phyloP scores from a whole-genome alignment of 2,113 vertebrate genomes.

The Pycnonotus jocosus region DNA sequence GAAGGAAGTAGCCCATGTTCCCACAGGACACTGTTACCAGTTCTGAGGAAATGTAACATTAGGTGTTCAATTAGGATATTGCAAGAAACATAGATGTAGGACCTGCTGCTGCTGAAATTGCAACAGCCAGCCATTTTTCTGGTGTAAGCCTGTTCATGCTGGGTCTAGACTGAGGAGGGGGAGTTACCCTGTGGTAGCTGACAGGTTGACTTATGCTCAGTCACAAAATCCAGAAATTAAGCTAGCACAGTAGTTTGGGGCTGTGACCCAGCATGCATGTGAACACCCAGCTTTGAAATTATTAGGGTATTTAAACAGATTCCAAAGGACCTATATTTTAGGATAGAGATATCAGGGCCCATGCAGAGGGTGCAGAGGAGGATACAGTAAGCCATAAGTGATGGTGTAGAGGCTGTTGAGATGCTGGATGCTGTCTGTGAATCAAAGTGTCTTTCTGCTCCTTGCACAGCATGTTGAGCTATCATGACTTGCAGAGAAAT shows the following conservation, averaged over 20 bases:
- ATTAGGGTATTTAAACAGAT: background rate
- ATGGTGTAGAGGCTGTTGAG: background rate
- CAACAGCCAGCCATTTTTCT: background rate
- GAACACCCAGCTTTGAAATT: background rate
- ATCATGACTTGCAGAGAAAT: background rate
- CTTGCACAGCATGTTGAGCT: background rate
- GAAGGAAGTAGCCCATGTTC: accelerated
- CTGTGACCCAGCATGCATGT: background rate
- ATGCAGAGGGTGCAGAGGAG: background rate
- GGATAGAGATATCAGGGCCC: background rate
- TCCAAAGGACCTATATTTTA: background rate
- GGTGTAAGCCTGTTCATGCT: background rate
- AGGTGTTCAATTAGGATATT: background rate
- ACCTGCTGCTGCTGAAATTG: background rate
- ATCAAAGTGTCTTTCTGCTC: background rate
- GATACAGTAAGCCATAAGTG: accelerated
- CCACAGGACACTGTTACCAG: background rate
- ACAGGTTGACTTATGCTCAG: background rate
- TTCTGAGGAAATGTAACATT: background rate
- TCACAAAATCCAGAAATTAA: background rate
- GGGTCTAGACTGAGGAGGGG: background rate
- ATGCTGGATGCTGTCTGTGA: background rate
- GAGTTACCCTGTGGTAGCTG: background rate
- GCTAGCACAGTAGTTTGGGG: background rate
- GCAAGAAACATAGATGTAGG: background rate